Evolutionary conservation across 2,888 invertebrate genomes (phyloP).

Genomic region (Agrochola macilenta): DNA sequence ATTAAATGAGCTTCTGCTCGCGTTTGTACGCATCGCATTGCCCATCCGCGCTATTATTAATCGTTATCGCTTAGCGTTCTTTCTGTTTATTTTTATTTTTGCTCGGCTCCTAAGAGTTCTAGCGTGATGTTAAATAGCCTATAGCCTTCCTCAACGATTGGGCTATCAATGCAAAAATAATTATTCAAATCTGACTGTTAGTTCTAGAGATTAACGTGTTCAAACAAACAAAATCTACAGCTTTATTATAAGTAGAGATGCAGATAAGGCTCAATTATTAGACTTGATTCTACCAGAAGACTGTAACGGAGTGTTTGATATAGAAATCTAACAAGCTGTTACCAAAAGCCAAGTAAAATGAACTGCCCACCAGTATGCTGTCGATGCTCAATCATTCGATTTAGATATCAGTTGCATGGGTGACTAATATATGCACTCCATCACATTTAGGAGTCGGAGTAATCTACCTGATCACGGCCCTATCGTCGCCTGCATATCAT

Average conservation of each 20-base stretch:
- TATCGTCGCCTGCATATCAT: slow-evolving; percentile 49
- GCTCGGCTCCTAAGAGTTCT: too few species aligned
- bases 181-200: too few species aligned
- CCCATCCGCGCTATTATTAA: too few species aligned
- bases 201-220: too few species aligned
- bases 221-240: too few species aligned
- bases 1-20: not conserved
- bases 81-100: too few species aligned
- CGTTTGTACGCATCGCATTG: too few species aligned
- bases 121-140: too few species aligned
- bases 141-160: too few species aligned
- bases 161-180: too few species aligned
- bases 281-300: not conserved
- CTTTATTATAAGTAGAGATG: too few species aligned
- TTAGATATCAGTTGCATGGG: slow-evolving; percentile 55
- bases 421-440: slow-evolving; percentile 58
- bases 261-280: not conserved
- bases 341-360: slow-evolving; percentile 5
- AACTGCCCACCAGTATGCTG: slow-evolving; percentile 16
- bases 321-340: not conserved
- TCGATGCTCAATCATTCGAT: slow-evolving; percentile 51
- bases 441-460: slow-evolving; percentile 51
- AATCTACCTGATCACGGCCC: slow-evolving; percentile 39
- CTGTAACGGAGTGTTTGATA: not conserved
- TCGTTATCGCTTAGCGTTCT: too few species aligned